Evolutionary conservation across 2,888 invertebrate species (phyloP).

Genomic region (Ariolimax columbianus): DNA sequence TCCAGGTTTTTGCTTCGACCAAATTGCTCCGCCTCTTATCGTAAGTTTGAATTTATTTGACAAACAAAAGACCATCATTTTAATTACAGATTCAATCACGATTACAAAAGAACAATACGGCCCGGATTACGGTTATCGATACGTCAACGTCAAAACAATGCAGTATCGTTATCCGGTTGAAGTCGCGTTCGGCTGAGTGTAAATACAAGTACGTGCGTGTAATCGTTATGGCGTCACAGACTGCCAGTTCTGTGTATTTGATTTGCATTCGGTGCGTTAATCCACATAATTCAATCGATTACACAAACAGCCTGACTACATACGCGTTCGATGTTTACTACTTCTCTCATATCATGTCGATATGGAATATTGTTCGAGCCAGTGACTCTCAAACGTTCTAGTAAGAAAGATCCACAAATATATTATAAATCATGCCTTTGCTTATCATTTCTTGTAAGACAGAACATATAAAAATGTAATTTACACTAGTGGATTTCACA

Average conservation of each 20-base stretch:
- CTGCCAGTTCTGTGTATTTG: conserved; percentile 2
- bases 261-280: conserved; percentile 16
- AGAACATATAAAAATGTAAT: too few relatives aligned
- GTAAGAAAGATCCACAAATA: too few relatives aligned
- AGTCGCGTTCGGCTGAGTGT: conserved; percentile 18
- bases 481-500: too few relatives aligned
- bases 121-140: conserved; percentile 39
- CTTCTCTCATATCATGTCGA: background rate
- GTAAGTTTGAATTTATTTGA: conserved; percentile 39
- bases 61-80: conserved; percentile 35
- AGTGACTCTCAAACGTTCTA: background rate
- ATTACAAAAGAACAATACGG: conserved; percentile 45
- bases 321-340: background rate
- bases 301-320: conserved; percentile 7
- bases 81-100: conserved; percentile 48
- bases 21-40: conserved; percentile 15
- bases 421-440: too few relatives aligned
- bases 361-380: background rate
- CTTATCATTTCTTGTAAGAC: too few relatives aligned
- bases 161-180: conserved; percentile 29
- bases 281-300: conserved; percentile 23
- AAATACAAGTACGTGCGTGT: conserved; percentile 35
- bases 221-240: conserved; percentile 38
- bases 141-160: conserved; percentile 42
- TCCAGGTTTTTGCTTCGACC: background rate